Conservation (phyloP, 2,888 invertebrate genomes). For the Branchipolynoe longqiensis region DNA sequence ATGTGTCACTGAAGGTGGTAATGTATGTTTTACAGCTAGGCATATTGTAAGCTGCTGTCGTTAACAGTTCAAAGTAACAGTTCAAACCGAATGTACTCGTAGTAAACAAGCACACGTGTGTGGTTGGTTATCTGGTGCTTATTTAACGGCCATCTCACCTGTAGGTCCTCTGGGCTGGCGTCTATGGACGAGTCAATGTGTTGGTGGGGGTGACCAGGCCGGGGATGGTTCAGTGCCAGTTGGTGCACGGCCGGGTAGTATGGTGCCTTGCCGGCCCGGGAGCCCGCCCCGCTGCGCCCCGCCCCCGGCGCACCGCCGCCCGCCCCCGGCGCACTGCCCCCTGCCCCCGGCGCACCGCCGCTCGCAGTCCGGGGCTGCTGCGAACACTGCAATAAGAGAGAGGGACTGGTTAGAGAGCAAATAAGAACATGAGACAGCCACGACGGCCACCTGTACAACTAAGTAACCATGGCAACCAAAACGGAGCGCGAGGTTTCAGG, state of each 20-base stretch:
- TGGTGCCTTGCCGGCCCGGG: background rate
- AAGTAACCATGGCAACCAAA: too few relatives aligned
- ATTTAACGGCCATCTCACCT: conserved; percentile 17
- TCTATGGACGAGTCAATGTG: conserved; percentile 16
- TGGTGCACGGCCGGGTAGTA: conserved; percentile 38
- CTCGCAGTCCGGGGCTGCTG: background rate
- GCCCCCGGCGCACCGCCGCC: background rate
- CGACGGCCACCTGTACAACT: too few relatives aligned
- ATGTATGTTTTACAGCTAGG: too few relatives aligned
- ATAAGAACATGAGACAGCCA: too few relatives aligned
- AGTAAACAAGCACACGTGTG: too few relatives aligned
- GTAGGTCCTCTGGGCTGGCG: conserved; percentile 22
- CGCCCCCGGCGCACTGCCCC: background rate
- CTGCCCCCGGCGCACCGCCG: background rate
- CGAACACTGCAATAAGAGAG: background rate
- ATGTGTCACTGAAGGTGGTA: too few relatives aligned
- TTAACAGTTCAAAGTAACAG: too few relatives aligned
- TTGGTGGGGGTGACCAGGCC: background rate
- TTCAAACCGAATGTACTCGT: too few relatives aligned
- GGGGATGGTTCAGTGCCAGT: conserved; percentile 33
- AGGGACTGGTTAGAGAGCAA: too few relatives aligned
- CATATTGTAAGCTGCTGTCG: too few relatives aligned
- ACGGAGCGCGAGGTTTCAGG: too few relatives aligned
- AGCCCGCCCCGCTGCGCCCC: background rate
- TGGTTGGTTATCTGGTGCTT: too few relatives aligned